Evolutionary conservation across 2,113 vertebrate species (phyloP).

Genomic region (Anolis sagrei): DNA sequence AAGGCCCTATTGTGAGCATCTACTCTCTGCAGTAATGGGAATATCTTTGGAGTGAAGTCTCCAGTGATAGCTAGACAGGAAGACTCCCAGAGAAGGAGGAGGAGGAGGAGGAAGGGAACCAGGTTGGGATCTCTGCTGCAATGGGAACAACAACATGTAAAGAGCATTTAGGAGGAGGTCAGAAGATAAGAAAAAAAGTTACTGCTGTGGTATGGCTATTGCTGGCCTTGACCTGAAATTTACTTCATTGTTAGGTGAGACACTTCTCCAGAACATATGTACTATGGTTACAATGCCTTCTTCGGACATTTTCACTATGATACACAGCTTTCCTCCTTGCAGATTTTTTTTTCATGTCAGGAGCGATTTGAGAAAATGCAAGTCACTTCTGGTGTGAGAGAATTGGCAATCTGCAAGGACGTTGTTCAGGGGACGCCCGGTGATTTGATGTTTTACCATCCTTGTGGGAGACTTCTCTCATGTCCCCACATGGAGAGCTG

Average conservation of each 20-base stretch:
- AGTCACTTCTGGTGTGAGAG: too few relatives aligned
- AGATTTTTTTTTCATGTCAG: too few relatives aligned
- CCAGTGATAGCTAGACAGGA: conserved; percentile 42
- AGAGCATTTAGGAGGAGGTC: neutral
- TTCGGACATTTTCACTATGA: neutral
- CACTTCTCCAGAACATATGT: neutral
- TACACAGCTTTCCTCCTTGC: neutral
- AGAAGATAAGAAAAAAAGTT: conserved; percentile 28
- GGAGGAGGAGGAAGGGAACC: neutral
- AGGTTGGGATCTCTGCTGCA: fast-evolving
- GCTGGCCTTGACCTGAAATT: neutral
- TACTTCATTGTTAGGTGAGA: neutral
- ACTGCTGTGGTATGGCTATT: neutral
- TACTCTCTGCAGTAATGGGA: conserved; percentile 53
- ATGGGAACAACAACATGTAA: conserved; percentile 13
- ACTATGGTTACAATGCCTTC: neutral
- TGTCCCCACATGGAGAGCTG: too few relatives aligned
- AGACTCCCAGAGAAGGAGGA: neutral
- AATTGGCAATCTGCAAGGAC: too few relatives aligned
- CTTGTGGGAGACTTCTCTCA: too few relatives aligned
- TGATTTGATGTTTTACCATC: too few relatives aligned
- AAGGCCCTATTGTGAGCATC: conserved; percentile 21
- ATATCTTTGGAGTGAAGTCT: conserved; percentile 66
- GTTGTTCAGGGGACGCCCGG: too few relatives aligned
- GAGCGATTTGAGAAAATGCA: too few relatives aligned